Conservation (phyloP, 2,113 vertebrate genomes). For the Anhinga anhinga region DNA sequence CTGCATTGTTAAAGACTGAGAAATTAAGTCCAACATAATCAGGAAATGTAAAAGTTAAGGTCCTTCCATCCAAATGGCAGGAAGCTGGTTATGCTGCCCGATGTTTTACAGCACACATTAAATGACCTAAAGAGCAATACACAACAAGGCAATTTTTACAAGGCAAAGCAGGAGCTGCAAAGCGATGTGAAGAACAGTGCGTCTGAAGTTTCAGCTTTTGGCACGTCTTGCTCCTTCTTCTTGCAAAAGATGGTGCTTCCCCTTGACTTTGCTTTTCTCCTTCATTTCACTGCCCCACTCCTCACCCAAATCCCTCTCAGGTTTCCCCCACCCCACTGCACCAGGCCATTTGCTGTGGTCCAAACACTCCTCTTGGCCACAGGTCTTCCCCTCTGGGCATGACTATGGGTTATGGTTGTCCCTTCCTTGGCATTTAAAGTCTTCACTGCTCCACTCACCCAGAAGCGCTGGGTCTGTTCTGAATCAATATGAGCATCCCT, state of each 20-base stretch:
- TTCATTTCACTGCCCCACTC: neutral
- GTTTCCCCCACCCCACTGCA: neutral
- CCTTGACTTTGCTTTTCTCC: neutral
- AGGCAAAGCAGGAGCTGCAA: neutral
- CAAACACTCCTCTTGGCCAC: neutral
- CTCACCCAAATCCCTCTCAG: rapidly evolving
- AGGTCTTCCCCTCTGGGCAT: neutral
- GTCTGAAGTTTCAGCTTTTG: neutral
- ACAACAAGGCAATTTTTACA: neutral
- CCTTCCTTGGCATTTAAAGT: neutral
- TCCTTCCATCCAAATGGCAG: neutral
- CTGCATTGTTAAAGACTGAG: neutral
- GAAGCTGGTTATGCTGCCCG: neutral
- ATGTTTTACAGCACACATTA: neutral
- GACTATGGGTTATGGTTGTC: neutral
- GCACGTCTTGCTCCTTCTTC: neutral
- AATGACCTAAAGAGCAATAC: neutral
- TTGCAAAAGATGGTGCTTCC: neutral
- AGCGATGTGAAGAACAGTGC: rapidly evolving
- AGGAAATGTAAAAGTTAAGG: neutral
- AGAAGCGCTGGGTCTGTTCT: neutral
- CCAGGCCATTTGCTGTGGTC: neutral
- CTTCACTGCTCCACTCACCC: neutral
- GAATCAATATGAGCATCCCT: neutral
- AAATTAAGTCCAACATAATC: neutral